Evolutionary conservation across 1,140 invertebrate genomes (phyloP), one percentile per base, ranked within the genome.

Genomic region (Lerema accius): DNA sequence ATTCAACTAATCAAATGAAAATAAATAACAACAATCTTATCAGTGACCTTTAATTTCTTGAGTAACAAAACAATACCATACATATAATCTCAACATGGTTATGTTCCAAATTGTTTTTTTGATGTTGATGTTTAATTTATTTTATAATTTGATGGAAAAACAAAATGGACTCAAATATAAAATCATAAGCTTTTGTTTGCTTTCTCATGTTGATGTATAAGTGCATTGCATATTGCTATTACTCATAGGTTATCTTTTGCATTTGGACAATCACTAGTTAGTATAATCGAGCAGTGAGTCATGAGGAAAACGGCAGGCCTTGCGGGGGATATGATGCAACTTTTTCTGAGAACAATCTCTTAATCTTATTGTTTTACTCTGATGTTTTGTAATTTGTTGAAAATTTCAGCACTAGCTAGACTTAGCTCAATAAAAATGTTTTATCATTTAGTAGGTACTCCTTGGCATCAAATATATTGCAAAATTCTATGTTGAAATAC

Each of bases 271-370:
- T 49, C 46, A 49, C 26, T 32, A 13, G 14, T 32, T 49, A 28
- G 46, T 13, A 49, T 49, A 1, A 49, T 32, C 11, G 5, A 32
- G 11, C 7, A 32, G 10, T 49, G 46, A 49, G 11, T 49, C 46
- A 49, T 14, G 46, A 23, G 46, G 46, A 49, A 49, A 49, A 49
- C 15, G 46, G 46, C 17, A 13, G 13, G 13, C 19, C 46, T 28
- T 49, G 19, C 13, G 1, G 23, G 13, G 23, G n/a, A 15, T 28
- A 14, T 49, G 46, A 32, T 49, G 46, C 26, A 49, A 49, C 7
- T 49, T 26, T 49, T 49, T 45, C 43, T 46, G 10, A 46, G 43
- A 46, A 46, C 43, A 23, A 46, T 46, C 17, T 23, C 17, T 23
- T 46, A 46, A 32, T 32, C 4, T 32, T 32, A 32, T 32, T 32